Evolutionary conservation across 2,888 invertebrate genomes (phyloP).

Genomic region (Orthosia gothica): DNA sequence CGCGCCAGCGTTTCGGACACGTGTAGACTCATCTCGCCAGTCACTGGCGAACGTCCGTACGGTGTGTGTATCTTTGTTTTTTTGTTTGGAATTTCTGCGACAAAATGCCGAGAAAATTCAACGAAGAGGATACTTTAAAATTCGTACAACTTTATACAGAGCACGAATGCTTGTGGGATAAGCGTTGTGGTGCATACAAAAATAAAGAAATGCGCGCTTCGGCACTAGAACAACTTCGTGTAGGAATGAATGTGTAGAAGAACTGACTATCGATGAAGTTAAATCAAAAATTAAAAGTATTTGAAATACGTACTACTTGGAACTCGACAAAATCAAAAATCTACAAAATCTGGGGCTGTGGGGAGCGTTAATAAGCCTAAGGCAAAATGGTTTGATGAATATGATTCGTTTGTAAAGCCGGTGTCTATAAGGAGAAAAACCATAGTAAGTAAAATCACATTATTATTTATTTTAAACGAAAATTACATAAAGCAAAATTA

Average conservation of each 20-base stretch:
- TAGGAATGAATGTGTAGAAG: constrained; percentile 51
- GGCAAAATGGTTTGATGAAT: constrained; percentile 60
- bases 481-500: constrained; percentile 45
- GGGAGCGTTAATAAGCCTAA: constrained; percentile 54
- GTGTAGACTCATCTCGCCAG: no score
- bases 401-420: constrained; percentile 58
- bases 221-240: constrained; percentile 59
- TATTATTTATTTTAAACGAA: constrained; percentile 56
- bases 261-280: constrained; percentile 36
- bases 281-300: constrained; percentile 59
- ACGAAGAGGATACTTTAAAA: constrained; percentile 55
- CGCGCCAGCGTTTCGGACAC: no score
- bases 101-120: constrained; percentile 58
- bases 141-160: constrained; percentile 53
- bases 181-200: constrained; percentile 59
- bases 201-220: constrained; percentile 64
- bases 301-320: constrained; percentile 60
- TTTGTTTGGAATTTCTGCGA: no score
- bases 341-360: constrained; percentile 50
- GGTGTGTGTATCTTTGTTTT: no score
- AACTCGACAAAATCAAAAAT: constrained; percentile 59
- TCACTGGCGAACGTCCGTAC: no score
- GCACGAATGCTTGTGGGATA: constrained; percentile 65
- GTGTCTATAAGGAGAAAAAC: constrained; percentile 56
- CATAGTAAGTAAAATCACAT: constrained; percentile 60